Evolutionary conservation across 2,797 vertebrate species (phyloP), one percentile per base, ranked within the genome.

Genomic region (Phyllotis vaccarum): DNA sequence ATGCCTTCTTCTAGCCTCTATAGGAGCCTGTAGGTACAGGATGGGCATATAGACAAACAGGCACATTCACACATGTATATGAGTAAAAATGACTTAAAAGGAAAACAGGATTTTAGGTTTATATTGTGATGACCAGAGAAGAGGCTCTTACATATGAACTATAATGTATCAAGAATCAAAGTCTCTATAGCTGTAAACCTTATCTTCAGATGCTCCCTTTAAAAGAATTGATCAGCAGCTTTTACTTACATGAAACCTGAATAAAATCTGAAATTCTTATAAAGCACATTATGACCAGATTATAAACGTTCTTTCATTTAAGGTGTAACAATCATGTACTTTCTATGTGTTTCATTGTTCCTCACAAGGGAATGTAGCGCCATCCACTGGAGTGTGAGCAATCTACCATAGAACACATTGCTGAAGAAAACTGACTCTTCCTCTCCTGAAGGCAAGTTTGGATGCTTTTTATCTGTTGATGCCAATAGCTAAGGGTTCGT

Each of bases 241-340:
- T 58, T 81, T 40, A 37, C 78, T 89, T n/a, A 89, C 40, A 66
- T 40, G 34, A 70, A 81, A 91, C 92, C 5, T 24, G 79, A 93
- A 64, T 64, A 79, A 88, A 83, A 70, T 52, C 24, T 64, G 3
- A 90, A 95, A 91, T 58, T 85, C 75, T 78, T 86, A 92, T 9
- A 62, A 64, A 83, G 2, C 40, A 58, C 29, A n/a, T 78, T 80
- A 56, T 66, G 27, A 82, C 22, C 87, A 82, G n/a, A 29, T 22
- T 54, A 85, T 91, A 89, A 46, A 60, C 24, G 66, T 89, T 86
- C 7, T 85, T 40, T 88, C 13, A n/a, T 79, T 87, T 70, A 95
- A 76, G 7, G 75, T 43, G 19, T 68, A 88, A 52, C 13, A 49
- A 79, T 80, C 37, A 74, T 70, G 37, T 19, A 86, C 29, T 24